Evolutionary conservation across 2,113 vertebrate genomes (phyloP).

Genomic region (Ptilorrhoa leucosticta): DNA sequence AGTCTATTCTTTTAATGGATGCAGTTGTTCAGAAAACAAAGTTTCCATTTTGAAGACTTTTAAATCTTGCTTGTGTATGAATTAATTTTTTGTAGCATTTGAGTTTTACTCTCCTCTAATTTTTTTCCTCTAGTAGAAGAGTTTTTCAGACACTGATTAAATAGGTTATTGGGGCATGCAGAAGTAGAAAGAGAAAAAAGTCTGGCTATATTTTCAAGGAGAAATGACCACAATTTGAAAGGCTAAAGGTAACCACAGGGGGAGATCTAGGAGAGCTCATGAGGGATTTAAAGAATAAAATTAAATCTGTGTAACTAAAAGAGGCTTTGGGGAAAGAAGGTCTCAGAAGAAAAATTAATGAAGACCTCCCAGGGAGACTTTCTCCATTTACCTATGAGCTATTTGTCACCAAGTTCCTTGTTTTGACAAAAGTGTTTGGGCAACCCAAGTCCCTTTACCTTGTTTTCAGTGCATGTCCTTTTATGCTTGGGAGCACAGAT

Average conservation of each 20-base stretch:
- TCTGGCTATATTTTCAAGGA: not conserved
- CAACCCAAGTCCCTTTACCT: not conserved
- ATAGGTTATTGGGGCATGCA: not conserved
- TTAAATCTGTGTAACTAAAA: not conserved
- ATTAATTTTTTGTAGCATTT: not conserved
- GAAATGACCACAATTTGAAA: not conserved
- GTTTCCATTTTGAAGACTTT: not conserved
- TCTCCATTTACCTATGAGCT: not conserved
- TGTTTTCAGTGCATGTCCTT: not conserved
- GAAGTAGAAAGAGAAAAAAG: not conserved
- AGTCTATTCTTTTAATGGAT: not conserved
- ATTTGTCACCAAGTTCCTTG: not conserved
- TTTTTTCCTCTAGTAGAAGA: not conserved
- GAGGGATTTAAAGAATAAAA: not conserved
- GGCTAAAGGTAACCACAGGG: not conserved
- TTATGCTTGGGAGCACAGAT: not conserved
- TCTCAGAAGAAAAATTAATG: not conserved
- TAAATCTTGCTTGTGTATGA: not conserved
- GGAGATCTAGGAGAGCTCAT: not conserved
- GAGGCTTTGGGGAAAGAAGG: not conserved
- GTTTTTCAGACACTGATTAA: not conserved
- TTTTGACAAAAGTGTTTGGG: not conserved
- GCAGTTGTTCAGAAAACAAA: not conserved
- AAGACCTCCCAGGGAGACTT: not conserved
- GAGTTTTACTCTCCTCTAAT: not conserved